Conservation (phyloP, 2,113 vertebrate species). For the Acrocephalus arundinaceus region DNA sequence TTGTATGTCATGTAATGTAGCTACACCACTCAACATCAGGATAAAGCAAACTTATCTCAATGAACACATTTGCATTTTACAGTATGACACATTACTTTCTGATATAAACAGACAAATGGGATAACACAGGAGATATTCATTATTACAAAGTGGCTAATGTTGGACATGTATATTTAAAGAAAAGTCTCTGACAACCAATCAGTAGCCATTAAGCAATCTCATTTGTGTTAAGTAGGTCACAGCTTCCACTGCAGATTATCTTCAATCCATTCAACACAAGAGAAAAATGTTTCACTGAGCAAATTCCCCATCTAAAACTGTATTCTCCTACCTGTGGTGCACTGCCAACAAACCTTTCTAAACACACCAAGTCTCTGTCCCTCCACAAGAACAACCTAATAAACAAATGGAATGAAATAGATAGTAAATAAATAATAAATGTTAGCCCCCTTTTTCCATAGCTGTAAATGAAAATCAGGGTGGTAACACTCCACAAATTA, state of each 20-base stretch:
- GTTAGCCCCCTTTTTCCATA: not conserved
- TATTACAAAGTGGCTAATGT: not conserved
- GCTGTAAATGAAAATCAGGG: not conserved
- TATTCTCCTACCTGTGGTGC: not conserved
- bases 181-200: not conserved
- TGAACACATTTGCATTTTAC: constrained; percentile 10
- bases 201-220: not conserved
- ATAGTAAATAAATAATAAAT: not conserved
- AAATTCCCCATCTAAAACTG: not conserved
- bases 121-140: not conserved
- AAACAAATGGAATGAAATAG: not conserved
- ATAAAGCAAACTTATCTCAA: constrained; percentile 30
- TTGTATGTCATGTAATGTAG: not conserved
- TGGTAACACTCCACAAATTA: not conserved
- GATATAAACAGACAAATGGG: constrained; percentile 42
- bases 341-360: not conserved
- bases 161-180: constrained; percentile 16
- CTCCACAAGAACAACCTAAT: not conserved
- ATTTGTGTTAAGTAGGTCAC: constrained; percentile 9
- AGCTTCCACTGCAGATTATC: not conserved
- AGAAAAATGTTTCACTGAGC: not conserved
- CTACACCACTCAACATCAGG: not conserved
- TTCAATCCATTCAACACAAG: not conserved
- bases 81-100: not conserved
- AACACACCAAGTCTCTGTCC: not conserved